Conservation (phyloP, 2,113 vertebrate genomes). For the Orycteropus afer region DNA sequence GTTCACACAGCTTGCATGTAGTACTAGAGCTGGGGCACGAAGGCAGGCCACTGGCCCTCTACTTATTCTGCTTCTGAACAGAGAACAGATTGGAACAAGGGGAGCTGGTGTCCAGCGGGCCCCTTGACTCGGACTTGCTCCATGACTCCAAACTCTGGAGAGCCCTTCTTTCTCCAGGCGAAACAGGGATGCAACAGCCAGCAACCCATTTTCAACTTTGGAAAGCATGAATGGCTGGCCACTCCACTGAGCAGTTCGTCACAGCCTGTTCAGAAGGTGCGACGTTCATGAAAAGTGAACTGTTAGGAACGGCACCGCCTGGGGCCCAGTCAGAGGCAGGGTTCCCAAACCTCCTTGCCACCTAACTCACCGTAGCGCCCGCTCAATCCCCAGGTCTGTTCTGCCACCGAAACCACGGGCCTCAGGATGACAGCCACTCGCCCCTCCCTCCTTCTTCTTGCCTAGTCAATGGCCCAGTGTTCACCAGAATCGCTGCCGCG, state of each 20-base stretch:
- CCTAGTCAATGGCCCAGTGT: constrained; percentile 18
- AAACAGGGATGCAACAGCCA: not conserved
- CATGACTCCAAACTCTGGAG: rapidly evolving
- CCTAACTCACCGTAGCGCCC: rapidly evolving
- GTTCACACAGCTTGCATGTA: not conserved
- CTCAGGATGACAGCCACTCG: not conserved
- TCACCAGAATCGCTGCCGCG: rapidly evolving
- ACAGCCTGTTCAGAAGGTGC: not conserved
- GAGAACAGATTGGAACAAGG: not conserved
- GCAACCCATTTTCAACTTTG: not conserved
- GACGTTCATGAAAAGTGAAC: not conserved
- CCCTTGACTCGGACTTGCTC: not conserved
- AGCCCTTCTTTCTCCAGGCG: too few relatives aligned
- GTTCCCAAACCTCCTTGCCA: rapidly evolving
- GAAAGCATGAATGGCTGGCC: not conserved
- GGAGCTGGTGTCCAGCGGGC: not conserved
- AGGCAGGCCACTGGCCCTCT: not conserved
- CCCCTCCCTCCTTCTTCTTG: not conserved
- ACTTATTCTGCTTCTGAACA: not conserved
- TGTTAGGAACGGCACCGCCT: not conserved
- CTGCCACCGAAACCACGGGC: not conserved
- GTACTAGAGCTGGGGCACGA: not conserved
- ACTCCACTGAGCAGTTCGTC: not conserved
- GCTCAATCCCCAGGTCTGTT: not conserved
- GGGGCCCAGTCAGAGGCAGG: rapidly evolving